Conservation (phyloP, 2,888 invertebrate genomes). For the Drosophila demipolita region DNA sequence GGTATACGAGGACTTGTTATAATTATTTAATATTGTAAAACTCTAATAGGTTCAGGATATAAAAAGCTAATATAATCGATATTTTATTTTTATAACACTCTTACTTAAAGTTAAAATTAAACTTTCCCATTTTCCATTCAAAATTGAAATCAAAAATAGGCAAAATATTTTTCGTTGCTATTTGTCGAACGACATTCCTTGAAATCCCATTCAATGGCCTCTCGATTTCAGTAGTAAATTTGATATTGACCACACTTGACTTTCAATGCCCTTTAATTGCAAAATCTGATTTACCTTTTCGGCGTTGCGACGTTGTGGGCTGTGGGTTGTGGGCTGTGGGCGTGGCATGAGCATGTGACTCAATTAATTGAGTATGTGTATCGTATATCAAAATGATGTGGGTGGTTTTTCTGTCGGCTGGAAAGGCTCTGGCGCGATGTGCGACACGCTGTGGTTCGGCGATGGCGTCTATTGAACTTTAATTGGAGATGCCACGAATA, state of each 20-base stretch:
- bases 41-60: not conserved
- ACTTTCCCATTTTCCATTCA: not conserved
- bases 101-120: not conserved
- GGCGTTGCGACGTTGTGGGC: not conserved
- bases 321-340: not conserved
- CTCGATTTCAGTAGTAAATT: conserved; percentile 34
- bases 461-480: conserved; percentile 47
- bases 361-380: conserved; percentile 37
- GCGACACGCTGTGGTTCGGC: conserved; percentile 21
- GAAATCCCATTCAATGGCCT: not conserved
- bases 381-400: conserved; percentile 22
- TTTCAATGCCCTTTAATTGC: conserved; percentile 71
- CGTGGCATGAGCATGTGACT: conserved; percentile 31
- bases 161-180: not conserved
- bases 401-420: not conserved
- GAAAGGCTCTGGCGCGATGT: not conserved
- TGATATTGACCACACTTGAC: conserved; percentile 49
- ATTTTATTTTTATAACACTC: not conserved
- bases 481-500: conserved; percentile 59
- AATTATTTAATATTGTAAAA: not conserved
- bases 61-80: not conserved
- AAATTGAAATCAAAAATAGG: not conserved
- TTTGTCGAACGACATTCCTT: not conserved
- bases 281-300: conserved; percentile 67
- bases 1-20: not conserved